Conservation (phyloP, 2,113 vertebrate genomes). For the Catharus minimus region DNA sequence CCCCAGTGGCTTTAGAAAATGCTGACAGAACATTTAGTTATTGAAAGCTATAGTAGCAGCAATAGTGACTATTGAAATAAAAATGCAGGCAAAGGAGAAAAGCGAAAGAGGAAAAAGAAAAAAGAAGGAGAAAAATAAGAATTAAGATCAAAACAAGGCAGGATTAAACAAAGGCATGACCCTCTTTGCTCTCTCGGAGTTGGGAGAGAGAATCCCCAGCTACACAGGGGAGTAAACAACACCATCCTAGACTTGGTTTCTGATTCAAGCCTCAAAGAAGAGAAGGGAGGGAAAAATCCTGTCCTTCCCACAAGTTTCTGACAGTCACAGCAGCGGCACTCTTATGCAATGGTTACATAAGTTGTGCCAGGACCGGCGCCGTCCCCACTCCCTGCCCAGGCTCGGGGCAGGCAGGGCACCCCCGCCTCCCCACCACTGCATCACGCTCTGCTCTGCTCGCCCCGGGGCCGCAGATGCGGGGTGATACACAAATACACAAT, state of each 20-base stretch:
- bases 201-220: background rate
- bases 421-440: background rate
- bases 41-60: background rate
- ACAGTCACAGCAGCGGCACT: background rate
- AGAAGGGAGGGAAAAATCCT: background rate
- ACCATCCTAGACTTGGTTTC: background rate
- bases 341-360: slow-evolving; percentile 48
- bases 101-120: background rate
- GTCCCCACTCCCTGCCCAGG: background rate
- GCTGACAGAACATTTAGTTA: background rate
- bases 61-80: background rate
- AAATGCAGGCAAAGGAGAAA: background rate
- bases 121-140: background rate
- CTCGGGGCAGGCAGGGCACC: background rate
- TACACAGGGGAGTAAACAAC: background rate
- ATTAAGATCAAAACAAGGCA: background rate
- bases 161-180: background rate
- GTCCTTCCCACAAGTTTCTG: background rate
- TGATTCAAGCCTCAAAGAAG: background rate
- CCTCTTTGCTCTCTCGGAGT: background rate
- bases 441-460: background rate
- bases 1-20: background rate
- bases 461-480: background rate
- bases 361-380: background rate
- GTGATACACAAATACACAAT: background rate